Evolutionary conservation across 2,888 invertebrate species (phyloP).

Genomic region (Halictus quadricinctus): DNA sequence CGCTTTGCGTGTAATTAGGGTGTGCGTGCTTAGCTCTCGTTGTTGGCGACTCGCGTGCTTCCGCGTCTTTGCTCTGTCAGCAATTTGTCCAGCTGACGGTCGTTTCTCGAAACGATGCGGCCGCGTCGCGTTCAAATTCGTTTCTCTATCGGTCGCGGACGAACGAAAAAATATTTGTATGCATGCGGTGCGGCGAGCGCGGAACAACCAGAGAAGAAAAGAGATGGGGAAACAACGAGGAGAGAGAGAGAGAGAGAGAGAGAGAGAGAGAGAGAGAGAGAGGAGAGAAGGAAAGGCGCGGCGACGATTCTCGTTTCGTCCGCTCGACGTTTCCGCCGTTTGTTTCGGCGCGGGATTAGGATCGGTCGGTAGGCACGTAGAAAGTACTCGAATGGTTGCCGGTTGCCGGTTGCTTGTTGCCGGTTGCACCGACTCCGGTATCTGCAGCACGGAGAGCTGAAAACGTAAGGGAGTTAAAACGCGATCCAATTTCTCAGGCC

Average conservation of each 20-base stretch:
- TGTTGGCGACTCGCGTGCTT: slow-evolving; percentile 69
- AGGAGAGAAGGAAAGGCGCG: background rate
- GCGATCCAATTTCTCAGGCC: slow-evolving; percentile 83
- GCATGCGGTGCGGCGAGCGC: too few relatives aligned
- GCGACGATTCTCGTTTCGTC: slow-evolving; percentile 5
- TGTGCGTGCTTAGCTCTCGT: slow-evolving; percentile 60
- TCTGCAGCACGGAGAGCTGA: slow-evolving; percentile 72
- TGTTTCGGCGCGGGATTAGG: slow-evolving; percentile 1
- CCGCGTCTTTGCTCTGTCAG: slow-evolving; percentile 53
- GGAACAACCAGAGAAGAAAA: background rate
- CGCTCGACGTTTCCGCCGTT: slow-evolving; percentile 16
- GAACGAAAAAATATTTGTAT: background rate
- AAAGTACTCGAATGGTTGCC: slow-evolving; percentile 26
- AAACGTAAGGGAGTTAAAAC: slow-evolving; percentile 82
- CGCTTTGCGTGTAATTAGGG: slow-evolving; percentile 71
- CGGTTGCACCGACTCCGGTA: slow-evolving; percentile 22
- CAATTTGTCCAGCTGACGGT: slow-evolving; percentile 58
- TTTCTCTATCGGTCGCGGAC: background rate
- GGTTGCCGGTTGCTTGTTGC: slow-evolving; percentile 26
- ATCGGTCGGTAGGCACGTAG: slow-evolving; percentile 27
- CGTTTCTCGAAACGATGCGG: background rate
- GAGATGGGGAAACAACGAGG: background rate
- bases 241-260: background rate
- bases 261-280: background rate
- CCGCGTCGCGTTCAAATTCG: background rate